phyloP scores from a whole-genome alignment of 2,113 vertebrate species.

The Vicugna pacos region DNA sequence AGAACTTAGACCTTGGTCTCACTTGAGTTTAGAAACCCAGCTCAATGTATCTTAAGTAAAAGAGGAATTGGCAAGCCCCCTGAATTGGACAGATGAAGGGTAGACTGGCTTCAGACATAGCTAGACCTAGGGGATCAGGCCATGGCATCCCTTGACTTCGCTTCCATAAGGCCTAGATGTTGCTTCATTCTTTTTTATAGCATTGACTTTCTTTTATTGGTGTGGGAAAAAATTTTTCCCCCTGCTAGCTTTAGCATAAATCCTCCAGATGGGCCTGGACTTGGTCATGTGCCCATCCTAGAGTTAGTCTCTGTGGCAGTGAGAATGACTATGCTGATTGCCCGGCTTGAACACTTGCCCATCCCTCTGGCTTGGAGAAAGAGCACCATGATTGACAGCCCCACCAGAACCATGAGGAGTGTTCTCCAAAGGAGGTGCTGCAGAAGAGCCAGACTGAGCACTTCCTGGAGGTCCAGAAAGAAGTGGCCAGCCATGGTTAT shows the following conservation, averaged over 20 bases:
- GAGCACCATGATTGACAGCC: not conserved
- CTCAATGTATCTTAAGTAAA: not conserved
- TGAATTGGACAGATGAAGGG: not conserved
- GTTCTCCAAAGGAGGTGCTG: not conserved
- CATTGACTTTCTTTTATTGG: not conserved
- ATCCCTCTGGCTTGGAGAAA: not conserved
- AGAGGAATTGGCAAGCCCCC: not conserved
- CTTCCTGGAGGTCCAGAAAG: not conserved
- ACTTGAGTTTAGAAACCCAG: not conserved
- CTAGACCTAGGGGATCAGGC: not conserved
- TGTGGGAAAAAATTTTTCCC: not conserved
- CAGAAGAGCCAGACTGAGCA: not conserved
- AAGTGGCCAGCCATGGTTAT: not conserved
- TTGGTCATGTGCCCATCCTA: not conserved
- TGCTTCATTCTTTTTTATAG: not conserved
- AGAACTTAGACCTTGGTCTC: not conserved
- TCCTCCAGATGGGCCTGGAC: not conserved
- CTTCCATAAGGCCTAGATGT: not conserved
- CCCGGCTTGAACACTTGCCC: not conserved
- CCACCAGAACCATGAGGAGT: not conserved
- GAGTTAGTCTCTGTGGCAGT: not conserved
- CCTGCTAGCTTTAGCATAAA: not conserved
- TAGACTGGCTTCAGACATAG: not conserved
- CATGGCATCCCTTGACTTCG: not conserved
- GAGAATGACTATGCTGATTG: not conserved